phyloP scores from a whole-genome alignment of 2,113 vertebrate species.

The Hassar affinis region DNA sequence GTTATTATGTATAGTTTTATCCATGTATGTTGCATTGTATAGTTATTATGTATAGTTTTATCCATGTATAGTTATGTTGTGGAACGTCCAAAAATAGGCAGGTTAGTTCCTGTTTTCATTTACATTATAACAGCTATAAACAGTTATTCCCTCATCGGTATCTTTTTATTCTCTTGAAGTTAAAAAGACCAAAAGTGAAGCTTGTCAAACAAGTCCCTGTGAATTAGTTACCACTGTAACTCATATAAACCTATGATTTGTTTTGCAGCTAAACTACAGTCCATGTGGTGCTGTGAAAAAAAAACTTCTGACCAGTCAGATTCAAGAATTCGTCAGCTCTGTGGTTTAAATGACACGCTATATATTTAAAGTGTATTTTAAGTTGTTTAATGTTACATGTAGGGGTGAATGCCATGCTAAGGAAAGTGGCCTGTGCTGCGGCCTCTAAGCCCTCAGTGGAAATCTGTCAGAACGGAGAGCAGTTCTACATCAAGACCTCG shows the following conservation, averaged over 20 bases:
- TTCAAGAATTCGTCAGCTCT: neutral
- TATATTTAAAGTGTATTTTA: neutral
- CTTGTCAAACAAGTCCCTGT: neutral
- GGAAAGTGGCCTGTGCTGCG: conserved; percentile 87
- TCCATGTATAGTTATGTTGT: neutral
- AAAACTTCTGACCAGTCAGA: neutral
- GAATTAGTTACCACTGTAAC: no score
- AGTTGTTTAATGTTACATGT: conserved; percentile 11
- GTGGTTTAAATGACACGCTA: neutral
- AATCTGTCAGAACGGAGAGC: conserved; percentile 89
- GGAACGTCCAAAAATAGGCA: neutral
- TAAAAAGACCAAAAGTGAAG: no score
- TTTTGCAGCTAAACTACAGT: neutral
- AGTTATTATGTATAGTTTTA: no score
- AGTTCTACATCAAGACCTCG: conserved; percentile 97
- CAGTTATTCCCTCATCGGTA: neutral
- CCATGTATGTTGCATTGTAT: no score
- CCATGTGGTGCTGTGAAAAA: neutral
- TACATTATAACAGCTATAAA: neutral
- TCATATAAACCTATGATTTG: neutral
- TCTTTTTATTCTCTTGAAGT: neutral
- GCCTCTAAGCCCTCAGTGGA: conserved; percentile 96
- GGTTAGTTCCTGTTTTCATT: neutral
- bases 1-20: no score
- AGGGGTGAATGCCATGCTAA: conserved; percentile 95